Base-by-base conservation (phyloP, 2,797 vertebrate genomes). In the Chrysolophus pictus region DNA sequence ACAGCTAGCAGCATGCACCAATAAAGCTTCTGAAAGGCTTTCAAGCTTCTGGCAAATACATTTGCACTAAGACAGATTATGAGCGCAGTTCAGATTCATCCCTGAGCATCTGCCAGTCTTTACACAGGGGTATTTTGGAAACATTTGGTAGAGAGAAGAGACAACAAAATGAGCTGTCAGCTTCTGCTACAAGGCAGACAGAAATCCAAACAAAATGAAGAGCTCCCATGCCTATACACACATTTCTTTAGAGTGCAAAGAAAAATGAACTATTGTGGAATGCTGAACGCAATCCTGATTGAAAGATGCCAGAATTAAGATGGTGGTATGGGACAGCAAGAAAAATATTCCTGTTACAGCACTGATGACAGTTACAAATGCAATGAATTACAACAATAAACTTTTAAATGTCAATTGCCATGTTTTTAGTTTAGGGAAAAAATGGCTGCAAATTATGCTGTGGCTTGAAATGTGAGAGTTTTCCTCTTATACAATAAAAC, bases 11-110 rank as follows among this genome's bases (percentile, higher is more conserved):
- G 58, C 79, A 63, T 0, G 1, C 33, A 60, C 44, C 78, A 69
- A 22, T 35, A 92, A 83, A 75, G 80, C 76, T 91, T 31, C 79
- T 70, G 65, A 87, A 87, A 89, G 46, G 59, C 41, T 63, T 64
- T 68, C 39, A 65, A 77, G 75, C 87, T 68, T 78, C 72, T 72
- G 79, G 72, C 65, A 82, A 77, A 87, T 28, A 78, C 46, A 51
- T 73, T 63, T 73, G 67, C 8, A 6, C 70, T 75, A 67, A 69
- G n/a, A 23, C 69, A 87, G 79, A 86, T 88, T 83, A 87, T 16
- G 15, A 81, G 33, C 0, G 2, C 53, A 31, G 84, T 78, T 84
- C 42, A 60, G 60, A 76, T 33, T 60, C 60, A 64, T 62, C 80
- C 44, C 39, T 64, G 64, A 91, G 75, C 62, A 74, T 67, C 75